Base-by-base conservation (phyloP, 1,140 invertebrate genomes). In the Platyscapa corneri region DNA sequence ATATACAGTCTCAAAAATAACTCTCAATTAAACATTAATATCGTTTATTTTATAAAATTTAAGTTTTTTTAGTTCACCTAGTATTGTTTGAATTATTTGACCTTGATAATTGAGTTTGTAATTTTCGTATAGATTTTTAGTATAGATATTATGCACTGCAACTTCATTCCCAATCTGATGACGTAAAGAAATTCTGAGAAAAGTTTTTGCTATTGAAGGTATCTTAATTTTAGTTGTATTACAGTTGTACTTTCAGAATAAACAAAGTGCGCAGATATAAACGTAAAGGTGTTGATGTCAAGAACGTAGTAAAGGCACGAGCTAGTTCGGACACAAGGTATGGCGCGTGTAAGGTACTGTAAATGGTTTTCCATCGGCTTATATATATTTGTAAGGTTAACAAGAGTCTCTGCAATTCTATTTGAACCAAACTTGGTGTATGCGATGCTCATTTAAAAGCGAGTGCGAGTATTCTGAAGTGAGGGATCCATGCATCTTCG, bases 371-470 rank as follows among this genome's bases (percentile, higher is more conserved):
- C 64, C 32, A 64, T 65, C 5, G 42, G 37, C 16, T 53, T 34
- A 77, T 77, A 77, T 77, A 53, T 77, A 32, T n/a, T n/a, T 46
- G n/a, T 32, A 27, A 56, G 67, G 65, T 72, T 72, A 30, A 64
- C 67, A 60, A 83, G 65, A 65, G 32, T 20, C 16, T 34, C 1
- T 32, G n/a, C 30, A 27, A 16, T 32, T 77, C 82, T 84, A 84
- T 84, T 80, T 72, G 65, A 77, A 77, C 76, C 83, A 80, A 84
- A 79, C 64, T 80, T 37, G 81, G 65, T 3, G n/a, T 46, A 56
- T 23, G 80, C 23, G 42, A 65, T 83, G 82, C 82, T 84, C 82
- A 76, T 77, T 83, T 83, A 49, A 18, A 32, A 34, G 0, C 70
- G 2, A 27, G 39, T 77, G 65, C 75, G 56, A 77, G 65, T 76